Evolutionary conservation across 2,797 vertebrate species (phyloP), one percentile per base, ranked within the genome.

Genomic region (Agapornis canus): DNA sequence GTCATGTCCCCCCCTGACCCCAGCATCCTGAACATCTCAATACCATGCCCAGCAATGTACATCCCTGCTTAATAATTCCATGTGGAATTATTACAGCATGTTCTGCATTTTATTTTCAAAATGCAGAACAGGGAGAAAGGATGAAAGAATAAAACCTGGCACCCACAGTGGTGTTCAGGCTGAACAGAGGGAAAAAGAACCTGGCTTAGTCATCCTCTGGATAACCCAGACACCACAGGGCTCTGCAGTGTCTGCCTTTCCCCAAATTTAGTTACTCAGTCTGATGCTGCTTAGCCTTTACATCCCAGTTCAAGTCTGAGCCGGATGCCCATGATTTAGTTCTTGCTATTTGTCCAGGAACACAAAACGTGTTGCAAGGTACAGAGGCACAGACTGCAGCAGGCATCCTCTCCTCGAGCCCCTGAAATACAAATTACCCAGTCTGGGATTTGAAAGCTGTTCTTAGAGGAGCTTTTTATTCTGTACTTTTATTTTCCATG

Each of bases 401-500:
- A 91, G 79, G 94, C 97, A 97, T 95, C 93, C 94, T 97, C 91
- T 94, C 90, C 97, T 96, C 54, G 64, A 80, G 97, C 49, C 97
- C 97, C 97, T 97, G 96, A 97, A 98, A 97, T 95, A 97, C 96
- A 96, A 97, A 98, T 97, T 97, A 97, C 85, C 93, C 96, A 89
- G 91, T 93, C 96, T 98, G 98, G 97, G 97, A 96, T 94, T 95
- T 94, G 77, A 96, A 90, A 95, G 86, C 96, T 93, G 97, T 95
- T 97, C 97, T 97, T 95, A 95, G 78, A 92, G 94, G 92, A 92
- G 86, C 63, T 92, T 95, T 98, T 97, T 96, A 97, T 96, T 97
- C 97, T 96, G 93, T 91, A 97, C 96, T 98, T 98, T 97, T 95
- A 97, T 98, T 98, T 98, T 98, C 98, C 98, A 96, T 12, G 88